A percentile compares a stretch with the other conserved stretches of the same genome.
Evolutionary conservation across 2,888 invertebrate species (phyloP).

Genomic region (Drosophila neonasuta): DNA sequence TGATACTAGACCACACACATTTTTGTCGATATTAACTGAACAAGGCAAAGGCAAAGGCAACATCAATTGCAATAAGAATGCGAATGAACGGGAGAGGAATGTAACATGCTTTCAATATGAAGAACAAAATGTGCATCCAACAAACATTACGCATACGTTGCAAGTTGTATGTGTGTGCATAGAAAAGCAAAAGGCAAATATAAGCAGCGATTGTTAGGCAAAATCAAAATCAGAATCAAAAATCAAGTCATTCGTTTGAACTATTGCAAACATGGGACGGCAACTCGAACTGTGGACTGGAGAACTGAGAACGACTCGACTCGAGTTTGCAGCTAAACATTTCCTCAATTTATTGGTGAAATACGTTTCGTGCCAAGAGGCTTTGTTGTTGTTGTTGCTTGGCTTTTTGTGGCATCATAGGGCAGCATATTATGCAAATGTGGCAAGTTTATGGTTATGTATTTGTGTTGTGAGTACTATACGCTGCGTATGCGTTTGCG

Average conservation of each 20-base stretch:
- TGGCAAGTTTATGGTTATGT: constrained; percentile 67
- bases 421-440: constrained; percentile 65
- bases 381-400: constrained; percentile 42
- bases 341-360: constrained; percentile 73
- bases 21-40: constrained; percentile 11
- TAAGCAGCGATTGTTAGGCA: constrained; percentile 38
- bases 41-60: constrained; percentile 1
- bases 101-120: constrained; percentile 4
- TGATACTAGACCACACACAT: not conserved
- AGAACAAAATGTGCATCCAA: constrained; percentile 11
- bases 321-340: constrained; percentile 48
- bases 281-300: not conserved
- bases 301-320: constrained; percentile 4
- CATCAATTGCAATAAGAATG: constrained; percentile 6
- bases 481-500: constrained; percentile 33
- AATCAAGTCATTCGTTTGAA: constrained; percentile 56
- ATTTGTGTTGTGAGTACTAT: constrained; percentile 22
- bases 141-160: constrained; percentile 15
- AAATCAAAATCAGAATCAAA: constrained; percentile 48
- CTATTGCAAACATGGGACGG: constrained; percentile 37
- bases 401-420: constrained; percentile 48
- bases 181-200: constrained; percentile 4
- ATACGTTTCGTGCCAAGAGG: constrained; percentile 69
- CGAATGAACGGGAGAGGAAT: not conserved
- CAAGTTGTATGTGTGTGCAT: constrained; percentile 5